Base-by-base conservation (phyloP, 2,797 vertebrate genomes). In the Vultur gryphus region DNA sequence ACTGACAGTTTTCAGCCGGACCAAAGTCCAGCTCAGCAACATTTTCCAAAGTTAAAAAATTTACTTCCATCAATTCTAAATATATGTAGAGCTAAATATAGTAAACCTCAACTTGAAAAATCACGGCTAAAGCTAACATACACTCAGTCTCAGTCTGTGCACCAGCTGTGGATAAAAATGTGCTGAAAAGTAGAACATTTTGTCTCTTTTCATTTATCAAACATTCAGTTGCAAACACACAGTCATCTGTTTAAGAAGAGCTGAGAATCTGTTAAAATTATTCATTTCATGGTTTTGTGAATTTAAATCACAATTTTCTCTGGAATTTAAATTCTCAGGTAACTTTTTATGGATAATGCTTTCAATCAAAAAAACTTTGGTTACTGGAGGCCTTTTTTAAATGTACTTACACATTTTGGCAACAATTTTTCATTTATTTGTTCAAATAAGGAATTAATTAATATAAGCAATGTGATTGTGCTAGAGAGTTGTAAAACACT, bases 101-200 rank as follows among this genome's bases (percentile, higher is more conserved):
- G 98, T 4, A 97, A 98, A 98, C 93, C 96, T 97, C 98, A 78
- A 97, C 95, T 98, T 96, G 98, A 97, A 97, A 97, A 98, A 98
- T 98, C 98, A 97, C 93, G 95, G 98, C 97, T 98, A 97, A 98
- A 98, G 97, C 98, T 98, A 98, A 97, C 97, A 98, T 97, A 98
- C 97, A 97, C 97, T 98, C 92, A 82, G 96, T 71, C 97, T 97
- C 97, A 98, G 98, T 98, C 98, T 98, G 98, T 93, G 96, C 97
- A 98, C 98, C 98, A 98, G 98, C 98, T 98, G 98, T 98, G 98
- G 97, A 95, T 96, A 98, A 97, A 98, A 98, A 98, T 98, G 98
- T 98, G 98, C 98, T 98, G 98, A 98, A 98, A 98, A 98, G 98
- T 97, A 98, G 98, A 98, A 98, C 98, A 98, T 98, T 98, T 98